Conservation (phyloP, 2,888 invertebrate species). For the Tridacna gigas region DNA sequence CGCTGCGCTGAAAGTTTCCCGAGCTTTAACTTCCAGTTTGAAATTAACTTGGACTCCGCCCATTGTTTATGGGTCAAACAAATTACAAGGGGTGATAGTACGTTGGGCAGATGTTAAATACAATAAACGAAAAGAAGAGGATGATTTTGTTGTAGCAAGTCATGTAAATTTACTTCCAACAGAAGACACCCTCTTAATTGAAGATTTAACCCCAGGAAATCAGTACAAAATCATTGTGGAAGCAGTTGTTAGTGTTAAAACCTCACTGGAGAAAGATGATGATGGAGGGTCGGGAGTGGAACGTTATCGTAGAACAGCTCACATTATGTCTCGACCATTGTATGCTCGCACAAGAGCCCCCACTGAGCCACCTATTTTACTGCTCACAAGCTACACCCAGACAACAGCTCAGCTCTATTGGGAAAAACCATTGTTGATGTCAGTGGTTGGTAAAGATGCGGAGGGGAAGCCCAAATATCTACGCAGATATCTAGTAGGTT, state of each 20-base stretch:
- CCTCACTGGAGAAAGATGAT: conserved; percentile 78
- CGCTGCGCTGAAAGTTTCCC: conserved; percentile 75
- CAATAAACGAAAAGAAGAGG: conserved; percentile 69
- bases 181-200: conserved; percentile 78
- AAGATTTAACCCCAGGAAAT: conserved; percentile 81
- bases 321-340: conserved; percentile 82
- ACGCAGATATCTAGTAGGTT: conserved; percentile 83
- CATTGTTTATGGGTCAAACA: conserved; percentile 83
- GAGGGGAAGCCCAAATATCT: conserved; percentile 81
- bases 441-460: conserved; percentile 79
- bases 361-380: conserved; percentile 81
- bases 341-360: conserved; percentile 83
- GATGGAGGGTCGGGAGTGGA: conserved; percentile 76
- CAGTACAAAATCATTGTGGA: conserved; percentile 84
- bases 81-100: conserved; percentile 82
- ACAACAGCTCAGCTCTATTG: conserved; percentile 83
- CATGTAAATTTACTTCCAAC: conserved; percentile 80
- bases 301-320: conserved; percentile 82
- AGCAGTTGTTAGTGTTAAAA: conserved; percentile 84
- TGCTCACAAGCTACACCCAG: conserved; percentile 81
- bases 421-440: conserved; percentile 84
- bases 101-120: conserved; percentile 82
- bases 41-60: conserved; percentile 83
- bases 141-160: conserved; percentile 79
- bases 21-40: conserved; percentile 78